These are phyloP conservation scores for Falcaria lacertinaria DNA, from an alignment of 2,888 invertebrate genomes.

Conservation along the genomic window DNA sequence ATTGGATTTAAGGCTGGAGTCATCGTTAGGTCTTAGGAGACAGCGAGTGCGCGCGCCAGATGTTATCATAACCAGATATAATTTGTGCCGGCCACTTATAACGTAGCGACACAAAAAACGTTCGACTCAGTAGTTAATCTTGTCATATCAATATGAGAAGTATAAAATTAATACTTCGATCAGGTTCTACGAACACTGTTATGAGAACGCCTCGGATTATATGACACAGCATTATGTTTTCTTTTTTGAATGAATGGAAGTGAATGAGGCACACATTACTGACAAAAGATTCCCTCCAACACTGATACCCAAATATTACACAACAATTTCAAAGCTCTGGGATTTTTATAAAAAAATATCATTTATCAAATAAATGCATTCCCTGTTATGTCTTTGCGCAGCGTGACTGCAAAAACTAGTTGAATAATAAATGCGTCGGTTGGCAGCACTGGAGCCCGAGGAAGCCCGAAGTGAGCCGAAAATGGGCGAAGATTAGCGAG, in stretches of 20 bases:
- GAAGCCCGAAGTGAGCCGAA: conserved; percentile 60
- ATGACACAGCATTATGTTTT: conserved; percentile 53
- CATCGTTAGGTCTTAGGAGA: conserved; percentile 42
- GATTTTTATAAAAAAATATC: conserved; percentile 51
- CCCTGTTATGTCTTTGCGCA: conserved; percentile 71
- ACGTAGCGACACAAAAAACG: conserved; percentile 32
- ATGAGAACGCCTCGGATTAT: conserved; percentile 45
- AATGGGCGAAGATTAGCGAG: conserved; percentile 76
- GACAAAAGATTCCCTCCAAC: conserved; percentile 48
- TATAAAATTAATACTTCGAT: conserved; percentile 47
- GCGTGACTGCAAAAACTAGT: conserved; percentile 77
- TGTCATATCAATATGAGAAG: conserved; percentile 48
- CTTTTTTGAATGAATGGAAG: conserved; percentile 48
- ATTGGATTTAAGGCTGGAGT: conserved; percentile 27
- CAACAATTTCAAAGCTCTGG: conserved; percentile 38
- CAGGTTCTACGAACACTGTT: conserved; percentile 48
- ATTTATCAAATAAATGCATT: conserved; percentile 78
- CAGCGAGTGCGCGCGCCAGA: conserved; percentile 31
- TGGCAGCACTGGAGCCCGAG: conserved; percentile 71
- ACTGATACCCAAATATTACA: conserved; percentile 64
- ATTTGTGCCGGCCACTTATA: conserved; percentile 29
- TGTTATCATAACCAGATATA: conserved; percentile 29
- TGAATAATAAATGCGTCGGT: conserved; percentile 71
- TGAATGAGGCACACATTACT: conserved; percentile 47
- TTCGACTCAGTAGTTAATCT: conserved; percentile 37